Percentiles rank a stretch among this genome's conserved stretches.
These are phyloP conservation scores for Morpho helenor DNA, from an alignment of 2,888 invertebrate species.

Conservation along the genomic window DNA sequence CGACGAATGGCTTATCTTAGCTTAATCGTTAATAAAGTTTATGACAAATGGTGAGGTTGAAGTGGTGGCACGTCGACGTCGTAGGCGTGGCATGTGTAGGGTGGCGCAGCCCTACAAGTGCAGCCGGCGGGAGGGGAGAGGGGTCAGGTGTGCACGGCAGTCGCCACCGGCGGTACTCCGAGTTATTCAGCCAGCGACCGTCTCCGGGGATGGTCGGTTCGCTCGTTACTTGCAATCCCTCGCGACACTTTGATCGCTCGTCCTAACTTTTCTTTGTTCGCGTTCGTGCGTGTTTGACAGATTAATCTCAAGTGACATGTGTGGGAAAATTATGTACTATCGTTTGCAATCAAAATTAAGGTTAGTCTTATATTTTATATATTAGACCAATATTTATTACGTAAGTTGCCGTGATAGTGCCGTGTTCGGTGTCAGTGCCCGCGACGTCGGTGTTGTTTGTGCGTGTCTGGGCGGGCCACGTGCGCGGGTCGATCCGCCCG, in stretches of 20 bases:
- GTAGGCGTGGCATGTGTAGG: conserved; percentile 44
- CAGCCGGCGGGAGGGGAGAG: conserved; percentile 36
- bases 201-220: conserved; percentile 28
- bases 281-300: conserved; percentile 19
- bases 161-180: conserved; percentile 38
- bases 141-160: conserved; percentile 44
- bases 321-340: conserved; percentile 4
- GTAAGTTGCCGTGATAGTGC: conserved; percentile 16
- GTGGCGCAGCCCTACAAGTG: conserved; percentile 71
- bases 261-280: conserved; percentile 12
- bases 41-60: conserved; percentile 28
- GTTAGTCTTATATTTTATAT: conserved; percentile 14
- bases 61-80: conserved; percentile 33
- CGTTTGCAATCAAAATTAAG: background rate
- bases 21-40: conserved; percentile 32
- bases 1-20: conserved; percentile 16
- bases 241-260: conserved; percentile 22
- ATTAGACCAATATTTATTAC: conserved; percentile 3
- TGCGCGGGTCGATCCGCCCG: conserved; percentile 61
- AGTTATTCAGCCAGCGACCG: conserved; percentile 48
- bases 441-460: conserved; percentile 33
- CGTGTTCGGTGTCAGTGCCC: conserved; percentile 26
- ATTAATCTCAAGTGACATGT: conserved; percentile 4
- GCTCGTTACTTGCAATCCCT: background rate
- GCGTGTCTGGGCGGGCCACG: conserved; percentile 30